These are phyloP conservation scores for Lateolabrax maculatus DNA, from an alignment of 2,797 vertebrate genomes.

Conservation along the genomic window DNA sequence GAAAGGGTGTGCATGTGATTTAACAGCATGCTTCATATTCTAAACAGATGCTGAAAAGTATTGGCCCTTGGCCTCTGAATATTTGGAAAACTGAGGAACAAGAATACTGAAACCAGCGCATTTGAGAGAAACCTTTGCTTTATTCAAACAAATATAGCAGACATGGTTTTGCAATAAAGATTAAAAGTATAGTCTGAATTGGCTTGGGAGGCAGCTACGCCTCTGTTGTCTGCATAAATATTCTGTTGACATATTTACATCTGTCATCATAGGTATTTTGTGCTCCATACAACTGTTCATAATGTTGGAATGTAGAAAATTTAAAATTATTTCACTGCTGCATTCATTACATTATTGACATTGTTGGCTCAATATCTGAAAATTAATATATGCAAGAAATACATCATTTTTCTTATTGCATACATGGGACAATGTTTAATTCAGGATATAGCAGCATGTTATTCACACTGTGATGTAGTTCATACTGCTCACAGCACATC, in stretches of 20 bases:
- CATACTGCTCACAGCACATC: constrained; percentile 7
- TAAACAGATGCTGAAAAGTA: constrained; percentile 70
- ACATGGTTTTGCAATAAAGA: constrained; percentile 44
- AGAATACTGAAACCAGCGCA: constrained; percentile 38
- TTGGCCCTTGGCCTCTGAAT: constrained; percentile 62
- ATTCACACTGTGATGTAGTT: constrained; percentile 4
- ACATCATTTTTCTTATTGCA: not conserved
- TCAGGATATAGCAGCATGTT: constrained; percentile 20
- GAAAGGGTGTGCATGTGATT: constrained; percentile 70
- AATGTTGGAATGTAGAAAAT: constrained; percentile 11
- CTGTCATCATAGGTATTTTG: constrained; percentile 20
- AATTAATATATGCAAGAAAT: not conserved
- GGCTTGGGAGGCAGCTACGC: constrained; percentile 16
- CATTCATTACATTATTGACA: constrained; percentile 31
- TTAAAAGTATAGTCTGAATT: constrained; percentile 20
- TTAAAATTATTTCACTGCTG: constrained; percentile 4
- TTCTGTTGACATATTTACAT: constrained; percentile 28
- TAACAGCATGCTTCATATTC: constrained; percentile 72
- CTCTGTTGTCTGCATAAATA: constrained; percentile 30
- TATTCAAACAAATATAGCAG: constrained; percentile 45
- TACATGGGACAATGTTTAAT: constrained; percentile 14
- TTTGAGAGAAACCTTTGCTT: constrained; percentile 54
- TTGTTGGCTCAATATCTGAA: not conserved
- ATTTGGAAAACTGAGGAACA: constrained; percentile 48
- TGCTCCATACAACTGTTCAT: not conserved